Base-by-base conservation (phyloP, 2,797 vertebrate genomes). In the Eulemur albifrons region DNA sequence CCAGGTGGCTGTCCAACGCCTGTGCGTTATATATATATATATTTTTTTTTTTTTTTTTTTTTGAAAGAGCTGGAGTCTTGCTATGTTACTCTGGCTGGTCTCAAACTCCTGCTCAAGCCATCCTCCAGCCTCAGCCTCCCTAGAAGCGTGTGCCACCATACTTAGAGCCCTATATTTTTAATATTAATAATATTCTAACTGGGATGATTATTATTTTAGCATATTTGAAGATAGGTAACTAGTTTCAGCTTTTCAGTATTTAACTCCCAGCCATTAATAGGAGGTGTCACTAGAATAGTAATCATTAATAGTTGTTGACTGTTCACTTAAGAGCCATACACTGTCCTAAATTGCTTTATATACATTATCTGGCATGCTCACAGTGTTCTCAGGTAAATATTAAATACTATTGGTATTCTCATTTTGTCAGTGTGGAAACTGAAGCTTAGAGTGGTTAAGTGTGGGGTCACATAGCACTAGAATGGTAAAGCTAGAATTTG, bases 401-500 rank as follows among this genome's bases (percentile, higher is more conserved):
- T 69, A 89, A 93, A 77, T 93, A 61, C 18, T 90, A 15, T 54
- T 93, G 52, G 4, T 72, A 54, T 72, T 88, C 30, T 30, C 67
- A 81, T 95, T 95, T 96, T 97, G 38, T 32, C 54, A 43, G 86
- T 88, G 30, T 57, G 43, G 54, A 88, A 93, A 61, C n/a, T 88
- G 50, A 92, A 40, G 76, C 30, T 84, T 96, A 80, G 23, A 81
- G 45, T 81, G 11, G 48, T 94, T 80, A 7, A 35, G 57, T 57
- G 12, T 82, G 63, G 30, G 15, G 38, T 83, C 59, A 88, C 61
- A 67, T 52, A 88, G 54, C 23, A 90, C 25, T 30, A 73, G 82
- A 93, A 61, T 88, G 21, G 65, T 61, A 79, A 96, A 85, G n/a
- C 69, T 45, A 94, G 69, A 94, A 82, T 88, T 83, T 93, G 85